A percentile compares a stretch with the other conserved stretches of the same genome.
Evolutionary conservation across 2,113 vertebrate species (phyloP).

Genomic region (Tyrannus savana): DNA sequence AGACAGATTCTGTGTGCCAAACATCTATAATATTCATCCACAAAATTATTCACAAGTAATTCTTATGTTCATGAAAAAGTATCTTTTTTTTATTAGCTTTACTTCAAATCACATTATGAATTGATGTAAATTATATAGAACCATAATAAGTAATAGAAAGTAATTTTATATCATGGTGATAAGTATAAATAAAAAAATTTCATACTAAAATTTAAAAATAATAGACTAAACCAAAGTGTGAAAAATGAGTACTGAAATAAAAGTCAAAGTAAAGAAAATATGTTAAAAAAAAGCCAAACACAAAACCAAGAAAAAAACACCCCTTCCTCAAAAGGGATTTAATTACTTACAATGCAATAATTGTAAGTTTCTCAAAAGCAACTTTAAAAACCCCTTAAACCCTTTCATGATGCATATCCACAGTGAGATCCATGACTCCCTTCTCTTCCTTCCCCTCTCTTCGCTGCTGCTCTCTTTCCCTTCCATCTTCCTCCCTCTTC

Average conservation of each 20-base stretch:
- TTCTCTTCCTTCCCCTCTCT: background rate
- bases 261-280: background rate
- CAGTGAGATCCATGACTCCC: background rate
- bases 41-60: background rate
- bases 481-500: background rate
- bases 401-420: background rate
- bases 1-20: background rate
- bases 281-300: background rate
- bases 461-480: background rate
- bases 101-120: background rate
- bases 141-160: background rate
- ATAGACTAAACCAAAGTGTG: background rate
- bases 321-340: rapidly evolving
- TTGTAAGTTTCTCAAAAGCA: background rate
- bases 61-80: background rate
- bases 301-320: background rate
- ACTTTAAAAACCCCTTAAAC: background rate
- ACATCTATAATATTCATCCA: background rate
- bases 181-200: background rate
- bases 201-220: background rate
- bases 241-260: background rate
- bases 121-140: background rate
- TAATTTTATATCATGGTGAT: background rate
- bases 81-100: background rate
- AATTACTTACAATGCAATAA: background rate